phyloP scores from a whole-genome alignment of 2,888 invertebrate species.

The Pheosia gnoma region DNA sequence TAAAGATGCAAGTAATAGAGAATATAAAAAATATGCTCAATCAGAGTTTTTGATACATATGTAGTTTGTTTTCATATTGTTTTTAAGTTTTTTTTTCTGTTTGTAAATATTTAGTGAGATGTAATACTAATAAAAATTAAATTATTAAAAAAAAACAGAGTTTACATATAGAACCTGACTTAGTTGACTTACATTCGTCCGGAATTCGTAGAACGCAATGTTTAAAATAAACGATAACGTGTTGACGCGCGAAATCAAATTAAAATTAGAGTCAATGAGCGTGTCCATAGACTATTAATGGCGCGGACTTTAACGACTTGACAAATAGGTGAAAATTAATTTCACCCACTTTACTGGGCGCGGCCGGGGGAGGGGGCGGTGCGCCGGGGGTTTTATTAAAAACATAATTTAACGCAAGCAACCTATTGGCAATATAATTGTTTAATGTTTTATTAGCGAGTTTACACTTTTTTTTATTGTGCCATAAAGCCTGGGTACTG shows the following conservation, averaged over 20 bases:
- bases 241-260: constrained; percentile 43
- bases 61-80: too few species aligned
- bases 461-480: constrained; percentile 4
- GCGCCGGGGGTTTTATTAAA: constrained; percentile 42
- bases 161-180: not conserved
- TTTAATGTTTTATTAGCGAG: constrained; percentile 25
- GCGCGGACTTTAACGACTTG: constrained; percentile 68
- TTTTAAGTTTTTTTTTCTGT: too few species aligned
- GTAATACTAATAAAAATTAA: too few species aligned
- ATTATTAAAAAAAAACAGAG: too few species aligned
- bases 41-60: too few species aligned
- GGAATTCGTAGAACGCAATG: constrained; percentile 21
- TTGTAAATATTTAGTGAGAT: too few species aligned
- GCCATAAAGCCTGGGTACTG: not conserved
- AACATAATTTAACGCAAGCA: constrained; percentile 50
- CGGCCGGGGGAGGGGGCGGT: constrained; percentile 29
- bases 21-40: too few species aligned
- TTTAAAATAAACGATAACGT: constrained; percentile 29
- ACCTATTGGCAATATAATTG: constrained; percentile 19
- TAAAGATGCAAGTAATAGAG: too few species aligned
- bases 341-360: constrained; percentile 58
- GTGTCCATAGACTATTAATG: constrained; percentile 68
- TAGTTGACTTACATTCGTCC: constrained; percentile 26
- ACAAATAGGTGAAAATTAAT: constrained; percentile 78
- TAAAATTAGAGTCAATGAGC: constrained; percentile 70